Conservation (phyloP, 2,888 invertebrate species). For the Synanthedon vespiformis region DNA sequence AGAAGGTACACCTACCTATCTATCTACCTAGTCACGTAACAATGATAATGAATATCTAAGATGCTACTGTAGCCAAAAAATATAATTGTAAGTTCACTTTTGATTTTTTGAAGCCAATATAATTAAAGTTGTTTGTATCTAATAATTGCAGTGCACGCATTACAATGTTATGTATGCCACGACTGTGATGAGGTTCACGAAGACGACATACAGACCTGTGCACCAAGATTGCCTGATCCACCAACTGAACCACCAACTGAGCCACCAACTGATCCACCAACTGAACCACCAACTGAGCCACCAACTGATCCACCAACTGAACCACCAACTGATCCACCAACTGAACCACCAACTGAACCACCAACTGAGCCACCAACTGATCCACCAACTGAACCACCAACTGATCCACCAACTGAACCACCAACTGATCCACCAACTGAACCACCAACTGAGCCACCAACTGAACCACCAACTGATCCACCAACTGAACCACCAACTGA, state of each 20-base stretch:
- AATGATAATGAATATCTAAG: too few species aligned
- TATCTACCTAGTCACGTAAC: too few species aligned
- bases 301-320: not conserved
- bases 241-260: not conserved
- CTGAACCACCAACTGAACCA: not conserved
- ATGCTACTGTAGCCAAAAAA: too few species aligned
- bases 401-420: not conserved
- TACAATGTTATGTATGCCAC: slow-evolving; percentile 6
- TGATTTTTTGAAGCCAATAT: too few species aligned
- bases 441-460: not conserved
- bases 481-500: not conserved
- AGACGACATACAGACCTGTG: slow-evolving; percentile 4
- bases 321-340: not conserved
- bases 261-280: not conserved
- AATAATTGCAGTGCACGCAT: slow-evolving; percentile 3
- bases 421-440: not conserved
- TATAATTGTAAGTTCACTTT: too few species aligned
- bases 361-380: not conserved
- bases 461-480: not conserved
- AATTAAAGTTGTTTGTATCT: not conserved
- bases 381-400: not conserved
- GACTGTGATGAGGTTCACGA: slow-evolving; percentile 5
- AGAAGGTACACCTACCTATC: too few species aligned
- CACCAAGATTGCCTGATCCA: not conserved
- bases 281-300: not conserved